Percentiles rank a stretch among this genome's conserved stretches.
These are phyloP conservation scores for Calephelis nemesis DNA, from an alignment of 1,140 invertebrate genomes.

Conservation along the genomic window DNA sequence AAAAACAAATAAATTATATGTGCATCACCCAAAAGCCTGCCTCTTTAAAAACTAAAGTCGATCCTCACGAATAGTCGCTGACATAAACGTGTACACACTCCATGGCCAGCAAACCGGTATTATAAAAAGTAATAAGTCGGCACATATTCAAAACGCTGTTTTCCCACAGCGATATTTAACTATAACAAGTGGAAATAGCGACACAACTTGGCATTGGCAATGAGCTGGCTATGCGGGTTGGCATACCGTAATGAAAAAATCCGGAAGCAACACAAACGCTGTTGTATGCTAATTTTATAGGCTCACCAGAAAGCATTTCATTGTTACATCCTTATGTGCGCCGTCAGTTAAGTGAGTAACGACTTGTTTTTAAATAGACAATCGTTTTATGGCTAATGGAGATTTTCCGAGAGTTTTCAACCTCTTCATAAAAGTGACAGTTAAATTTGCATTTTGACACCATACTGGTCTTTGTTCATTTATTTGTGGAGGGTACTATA, in stretches of 20 bases:
- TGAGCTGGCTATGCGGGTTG: constrained; percentile 52
- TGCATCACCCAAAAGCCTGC: no score
- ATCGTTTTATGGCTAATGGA: constrained; percentile 11
- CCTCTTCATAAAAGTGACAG: no score
- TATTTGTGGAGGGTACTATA: no score
- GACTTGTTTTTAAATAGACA: constrained; percentile 10
- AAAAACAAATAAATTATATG: no score
- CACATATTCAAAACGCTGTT: background rate
- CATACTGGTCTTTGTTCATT: no score
- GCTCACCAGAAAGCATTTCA: constrained; percentile 64
- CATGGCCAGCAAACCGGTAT: no score
- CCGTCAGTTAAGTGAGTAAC: constrained; percentile 2
- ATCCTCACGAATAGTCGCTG: no score
- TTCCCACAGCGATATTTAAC: background rate
- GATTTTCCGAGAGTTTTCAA: background rate
- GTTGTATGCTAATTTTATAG: constrained; percentile 60
- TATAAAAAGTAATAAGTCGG: background rate
- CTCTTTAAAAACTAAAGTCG: no score
- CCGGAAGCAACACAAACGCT: constrained; percentile 48
- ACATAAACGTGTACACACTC: no score
- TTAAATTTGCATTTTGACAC: no score
- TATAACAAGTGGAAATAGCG: constrained; percentile 20
- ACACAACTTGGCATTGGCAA: constrained; percentile 43
- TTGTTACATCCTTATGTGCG: constrained; percentile 40
- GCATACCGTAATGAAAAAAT: constrained; percentile 55